Conservation (phyloP, 1,140 invertebrate genomes). For the Meteorus sp. region DNA sequence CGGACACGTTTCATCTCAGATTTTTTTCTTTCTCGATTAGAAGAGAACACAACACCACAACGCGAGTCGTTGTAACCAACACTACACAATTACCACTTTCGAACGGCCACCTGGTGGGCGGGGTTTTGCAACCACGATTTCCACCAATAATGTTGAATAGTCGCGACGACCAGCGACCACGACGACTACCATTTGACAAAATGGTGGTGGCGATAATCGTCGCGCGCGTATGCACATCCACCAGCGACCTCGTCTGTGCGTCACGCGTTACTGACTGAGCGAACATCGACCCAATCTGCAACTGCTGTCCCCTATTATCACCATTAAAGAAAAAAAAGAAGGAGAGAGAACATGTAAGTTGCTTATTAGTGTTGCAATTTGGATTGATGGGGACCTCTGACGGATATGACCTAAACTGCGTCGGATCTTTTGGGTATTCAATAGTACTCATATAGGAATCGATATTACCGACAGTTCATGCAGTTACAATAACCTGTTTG, state of each 20-base stretch:
- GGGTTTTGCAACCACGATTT: constrained; percentile 38
- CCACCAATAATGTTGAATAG: constrained; percentile 34
- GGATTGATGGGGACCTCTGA: not conserved
- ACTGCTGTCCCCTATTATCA: too few species aligned
- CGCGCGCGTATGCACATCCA: too few species aligned
- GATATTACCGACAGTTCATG: too few species aligned
- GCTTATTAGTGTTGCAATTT: too few species aligned
- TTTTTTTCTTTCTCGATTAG: constrained; percentile 29
- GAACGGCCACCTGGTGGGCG: constrained; percentile 53
- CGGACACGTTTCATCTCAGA: constrained; percentile 39
- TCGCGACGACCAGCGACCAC: not conserved
- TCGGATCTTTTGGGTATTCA: too few species aligned
- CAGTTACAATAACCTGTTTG: too few species aligned
- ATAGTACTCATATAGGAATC: too few species aligned
- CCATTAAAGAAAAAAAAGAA: too few species aligned
- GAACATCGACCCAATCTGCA: not conserved
- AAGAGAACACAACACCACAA: constrained; percentile 40
- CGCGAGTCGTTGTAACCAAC: constrained; percentile 43
- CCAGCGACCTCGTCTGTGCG: not conserved
- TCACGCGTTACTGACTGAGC: not conserved
- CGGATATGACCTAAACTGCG: not conserved
- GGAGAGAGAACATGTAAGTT: too few species aligned
- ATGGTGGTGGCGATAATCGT: not conserved
- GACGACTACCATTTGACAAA: too few species aligned
- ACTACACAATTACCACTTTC: constrained; percentile 55